Percentiles rank a stretch among this genome's conserved stretches.
phyloP scores from a whole-genome alignment of 2,113 vertebrate genomes.

The Gymnogyps californianus region DNA sequence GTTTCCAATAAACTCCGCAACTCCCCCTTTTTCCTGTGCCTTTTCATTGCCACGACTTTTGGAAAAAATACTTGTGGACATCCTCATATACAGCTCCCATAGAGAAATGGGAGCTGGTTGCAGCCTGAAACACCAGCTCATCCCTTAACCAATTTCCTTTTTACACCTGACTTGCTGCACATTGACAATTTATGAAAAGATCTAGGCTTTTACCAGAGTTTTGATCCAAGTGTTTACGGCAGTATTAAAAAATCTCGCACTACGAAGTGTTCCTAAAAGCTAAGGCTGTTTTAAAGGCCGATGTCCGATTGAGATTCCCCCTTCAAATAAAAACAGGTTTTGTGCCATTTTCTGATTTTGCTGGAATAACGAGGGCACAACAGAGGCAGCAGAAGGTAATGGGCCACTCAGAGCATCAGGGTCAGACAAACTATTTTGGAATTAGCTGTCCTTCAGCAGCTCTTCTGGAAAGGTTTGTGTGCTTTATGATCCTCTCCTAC shows the following conservation, averaged over 20 bases:
- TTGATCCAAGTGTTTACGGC: not conserved
- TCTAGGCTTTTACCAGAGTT: not conserved
- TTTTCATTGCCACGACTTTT: not conserved
- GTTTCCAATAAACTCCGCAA: conserved; percentile 5
- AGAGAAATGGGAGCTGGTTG: not conserved
- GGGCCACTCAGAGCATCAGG: not conserved
- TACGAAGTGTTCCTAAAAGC: not conserved
- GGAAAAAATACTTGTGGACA: not conserved
- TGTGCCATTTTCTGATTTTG: not conserved
- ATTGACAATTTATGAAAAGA: not conserved
- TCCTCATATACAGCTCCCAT: not conserved
- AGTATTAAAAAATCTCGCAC: not conserved
- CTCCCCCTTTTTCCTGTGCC: not conserved
- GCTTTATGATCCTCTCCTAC: not conserved
- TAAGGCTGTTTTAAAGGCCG: not conserved
- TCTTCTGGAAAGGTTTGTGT: not conserved
- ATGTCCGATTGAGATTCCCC: not conserved
- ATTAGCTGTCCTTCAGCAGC: not conserved
- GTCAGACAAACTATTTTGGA: not conserved
- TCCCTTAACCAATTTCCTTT: not conserved
- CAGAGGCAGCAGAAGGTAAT: not conserved
- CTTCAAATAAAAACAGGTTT: not conserved
- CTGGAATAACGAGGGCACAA: not conserved
- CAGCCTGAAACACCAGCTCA: not conserved
- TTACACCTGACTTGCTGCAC: not conserved